Base-by-base conservation (phyloP, 1,140 invertebrate species). In the Himalopsyche phryganea region DNA sequence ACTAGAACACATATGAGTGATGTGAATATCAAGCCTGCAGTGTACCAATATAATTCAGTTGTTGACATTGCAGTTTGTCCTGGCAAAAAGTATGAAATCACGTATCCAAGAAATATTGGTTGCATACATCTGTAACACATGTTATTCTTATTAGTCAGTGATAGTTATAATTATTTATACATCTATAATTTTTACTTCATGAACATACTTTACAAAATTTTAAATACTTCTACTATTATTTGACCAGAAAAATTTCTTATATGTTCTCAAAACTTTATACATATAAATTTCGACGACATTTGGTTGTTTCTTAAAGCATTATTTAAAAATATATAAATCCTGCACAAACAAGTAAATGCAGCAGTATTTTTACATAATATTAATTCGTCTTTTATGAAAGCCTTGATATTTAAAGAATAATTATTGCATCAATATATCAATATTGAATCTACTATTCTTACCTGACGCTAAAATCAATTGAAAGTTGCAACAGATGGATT, bases 1-100 rank as follows among this genome's bases (percentile, higher is more conserved):
- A 75, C 38, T 74, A 71, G 36, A 77, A 58, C 6, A 75, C 62
- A 9, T 11, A 59, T 13, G 42, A 35, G 70, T 70, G 59, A 69
- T 76, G 72, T 20, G 81, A 73, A 6, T 7, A 64, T 38, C 1
- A 64, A n/a, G 4, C 52, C 58, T 28, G 41, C 14, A 15, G 58
- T 50, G 44, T 50, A 64, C 1, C 20, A 13, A 44, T 54, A 56
- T 15, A 64, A 20, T 15, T 58, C 41, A 11, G n/a, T 50, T 10
- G 9, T 54, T 9, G 49, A 20, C 6, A 19, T 53, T 10, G 23
- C n/a, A 6, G 19, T 28, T 33, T 47, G 32, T 11, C 19, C 44
- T 13, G 42, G 15, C 19, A 36, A n/a, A 48, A 51, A 64, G 20
- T 32, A 60, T 18, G 44, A 49, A 13, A 64, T 45, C 13, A 64